phyloP scores from a whole-genome alignment of 1,140 invertebrate genomes.

The Diorhabda carinulata region DNA sequence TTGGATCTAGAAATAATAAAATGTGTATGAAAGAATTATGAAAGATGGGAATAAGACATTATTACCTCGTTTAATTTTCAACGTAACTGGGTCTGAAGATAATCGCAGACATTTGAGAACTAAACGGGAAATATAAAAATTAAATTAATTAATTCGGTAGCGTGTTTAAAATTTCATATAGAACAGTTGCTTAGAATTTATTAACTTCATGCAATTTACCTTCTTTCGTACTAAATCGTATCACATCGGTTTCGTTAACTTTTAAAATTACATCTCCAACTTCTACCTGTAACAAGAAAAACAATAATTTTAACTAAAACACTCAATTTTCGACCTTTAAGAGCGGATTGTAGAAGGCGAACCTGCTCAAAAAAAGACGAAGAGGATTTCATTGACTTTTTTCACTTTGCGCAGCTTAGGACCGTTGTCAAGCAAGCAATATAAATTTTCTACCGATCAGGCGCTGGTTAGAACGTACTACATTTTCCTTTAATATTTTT shows the following conservation, averaged over 20 bases:
- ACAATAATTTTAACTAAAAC: too few species aligned
- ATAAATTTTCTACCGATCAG: too few species aligned
- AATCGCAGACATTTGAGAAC: slow-evolving; percentile 88
- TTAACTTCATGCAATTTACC: slow-evolving; percentile 52
- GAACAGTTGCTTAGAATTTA: too few species aligned
- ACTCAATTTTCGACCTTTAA: too few species aligned
- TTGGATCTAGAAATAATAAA: slow-evolving; percentile 62
- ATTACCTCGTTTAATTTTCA: slow-evolving; percentile 84
- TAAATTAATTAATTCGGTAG: neutral
- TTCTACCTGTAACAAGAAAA: slow-evolving; percentile 69
- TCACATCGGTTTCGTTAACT: slow-evolving; percentile 88
- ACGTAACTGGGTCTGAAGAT: slow-evolving; percentile 79
- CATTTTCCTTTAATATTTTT: too few species aligned
- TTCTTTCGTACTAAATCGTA: slow-evolving; percentile 86
- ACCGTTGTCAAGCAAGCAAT: too few species aligned
- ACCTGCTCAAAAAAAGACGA: too few species aligned
- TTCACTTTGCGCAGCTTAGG: too few species aligned
- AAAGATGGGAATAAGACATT: neutral
- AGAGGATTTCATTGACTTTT: too few species aligned
- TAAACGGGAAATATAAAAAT: slow-evolving; percentile 51
- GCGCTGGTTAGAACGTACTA: too few species aligned
- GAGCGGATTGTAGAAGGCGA: too few species aligned
- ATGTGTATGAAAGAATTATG: neutral
- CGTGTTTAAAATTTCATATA: too few species aligned
- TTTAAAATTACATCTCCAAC: slow-evolving; percentile 88